Conservation (phyloP, 2,888 invertebrate genomes). For the Antitype chi region DNA sequence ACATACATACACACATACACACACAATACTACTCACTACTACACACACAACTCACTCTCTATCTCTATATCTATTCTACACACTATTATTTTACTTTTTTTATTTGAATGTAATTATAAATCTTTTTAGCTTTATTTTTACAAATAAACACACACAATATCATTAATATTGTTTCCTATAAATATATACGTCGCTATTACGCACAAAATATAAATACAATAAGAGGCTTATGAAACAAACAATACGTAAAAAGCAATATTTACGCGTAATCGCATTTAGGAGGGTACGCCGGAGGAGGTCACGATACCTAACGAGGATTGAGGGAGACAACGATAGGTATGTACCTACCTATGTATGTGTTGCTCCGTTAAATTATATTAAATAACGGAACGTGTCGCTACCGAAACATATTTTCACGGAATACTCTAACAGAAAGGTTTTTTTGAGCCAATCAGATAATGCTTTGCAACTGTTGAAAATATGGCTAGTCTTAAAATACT, state of each 20-base stretch:
- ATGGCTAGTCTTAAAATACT: neutral
- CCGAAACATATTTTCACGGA: conserved; percentile 2
- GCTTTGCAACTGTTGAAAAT: neutral
- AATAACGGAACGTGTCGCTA: conserved; percentile 5
- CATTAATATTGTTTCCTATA: neutral
- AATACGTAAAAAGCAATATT: conserved; percentile 59
- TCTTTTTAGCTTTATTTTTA: neutral
- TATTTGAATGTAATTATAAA: no score
- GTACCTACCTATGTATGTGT: neutral
- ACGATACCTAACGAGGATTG: conserved; percentile 43
- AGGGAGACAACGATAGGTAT: conserved; percentile 26
- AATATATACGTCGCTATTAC: conserved; percentile 3
- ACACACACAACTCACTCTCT: no score
- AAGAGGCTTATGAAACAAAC: conserved; percentile 41
- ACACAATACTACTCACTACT: no score
- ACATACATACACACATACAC: no score
- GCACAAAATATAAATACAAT: conserved; percentile 43
- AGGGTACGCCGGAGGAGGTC: conserved; percentile 27
- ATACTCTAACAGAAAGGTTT: conserved; percentile 15
- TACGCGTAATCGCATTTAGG: conserved; percentile 52
- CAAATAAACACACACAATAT: neutral
- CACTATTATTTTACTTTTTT: no score
- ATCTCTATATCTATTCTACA: no score
- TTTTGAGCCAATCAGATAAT: neutral
- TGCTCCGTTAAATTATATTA: conserved; percentile 41